Percentiles rank a stretch among this genome's conserved stretches.
These are phyloP conservation scores for Leptopilina syphax DNA, from an alignment of 2,888 invertebrate genomes.

Conservation along the genomic window DNA sequence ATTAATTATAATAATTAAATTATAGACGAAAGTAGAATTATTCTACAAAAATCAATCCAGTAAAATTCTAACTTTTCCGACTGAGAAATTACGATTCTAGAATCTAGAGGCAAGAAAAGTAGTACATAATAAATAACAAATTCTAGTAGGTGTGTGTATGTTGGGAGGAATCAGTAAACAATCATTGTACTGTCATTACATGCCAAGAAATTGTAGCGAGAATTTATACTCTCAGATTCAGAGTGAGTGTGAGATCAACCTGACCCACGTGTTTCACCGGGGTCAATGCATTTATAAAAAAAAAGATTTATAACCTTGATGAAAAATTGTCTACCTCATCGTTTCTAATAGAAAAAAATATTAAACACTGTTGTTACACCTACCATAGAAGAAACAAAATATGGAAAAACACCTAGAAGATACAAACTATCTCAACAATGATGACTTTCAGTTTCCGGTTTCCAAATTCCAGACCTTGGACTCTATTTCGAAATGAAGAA, in stretches of 20 bases:
- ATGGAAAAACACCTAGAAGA: too few relatives aligned
- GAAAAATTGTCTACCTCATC: constrained; percentile 23
- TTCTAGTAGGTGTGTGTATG: constrained; percentile 17
- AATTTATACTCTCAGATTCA: constrained; percentile 3
- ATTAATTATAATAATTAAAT: too few relatives aligned
- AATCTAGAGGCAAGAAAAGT: neutral
- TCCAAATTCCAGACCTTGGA: too few relatives aligned
- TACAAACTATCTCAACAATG: too few relatives aligned
- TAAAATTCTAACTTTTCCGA: too few relatives aligned
- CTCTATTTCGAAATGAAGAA: too few relatives aligned
- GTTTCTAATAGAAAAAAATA: constrained; percentile 5
- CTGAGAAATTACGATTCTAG: too few relatives aligned
- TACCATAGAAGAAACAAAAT: neutral
- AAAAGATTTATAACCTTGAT: constrained; percentile 18
- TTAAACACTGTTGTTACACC: neutral
- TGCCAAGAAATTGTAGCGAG: constrained; percentile 30
- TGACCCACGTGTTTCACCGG: constrained; percentile 25
- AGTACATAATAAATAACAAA: constrained; percentile 22
- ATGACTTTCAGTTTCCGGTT: too few relatives aligned
- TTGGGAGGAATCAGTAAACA: constrained; percentile 25
- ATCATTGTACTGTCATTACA: constrained; percentile 35
- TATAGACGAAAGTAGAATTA: too few relatives aligned
- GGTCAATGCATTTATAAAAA: constrained; percentile 5
- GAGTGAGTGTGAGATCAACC: constrained; percentile 30
- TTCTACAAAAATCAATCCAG: too few relatives aligned